Conservation (phyloP, 2,888 invertebrate species). For the Bibio marci region DNA sequence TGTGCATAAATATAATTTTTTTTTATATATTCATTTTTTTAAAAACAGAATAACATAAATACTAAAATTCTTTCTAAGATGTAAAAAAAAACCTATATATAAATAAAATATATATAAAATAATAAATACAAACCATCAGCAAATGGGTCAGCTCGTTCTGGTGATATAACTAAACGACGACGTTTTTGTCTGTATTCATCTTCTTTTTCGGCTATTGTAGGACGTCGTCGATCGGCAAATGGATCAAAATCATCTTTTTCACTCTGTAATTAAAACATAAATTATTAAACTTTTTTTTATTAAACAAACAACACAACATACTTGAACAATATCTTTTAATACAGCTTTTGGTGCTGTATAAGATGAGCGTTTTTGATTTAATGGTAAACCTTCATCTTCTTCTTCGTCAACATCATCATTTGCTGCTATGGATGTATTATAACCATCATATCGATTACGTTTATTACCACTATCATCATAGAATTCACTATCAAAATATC, state of each 20-base stretch:
- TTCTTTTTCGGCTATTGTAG: conserved; percentile 89
- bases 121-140: conserved; percentile 66
- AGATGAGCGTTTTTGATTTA: conserved; percentile 52
- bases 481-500: conserved; percentile 84
- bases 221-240: conserved; percentile 77
- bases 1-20: no score
- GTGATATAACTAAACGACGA: conserved; percentile 83
- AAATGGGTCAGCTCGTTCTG: conserved; percentile 93
- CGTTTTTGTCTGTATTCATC: conserved; percentile 90
- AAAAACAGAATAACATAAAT: no score
- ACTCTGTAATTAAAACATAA: conserved; percentile 35
- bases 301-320: conserved; percentile 24
- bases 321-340: conserved; percentile 79
- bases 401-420: conserved; percentile 94
- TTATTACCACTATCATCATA: conserved; percentile 45
- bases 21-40: no score
- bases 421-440: conserved; percentile 90
- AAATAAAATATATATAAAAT: no score
- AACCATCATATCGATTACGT: conserved; percentile 77
- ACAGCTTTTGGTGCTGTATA: conserved; percentile 77
- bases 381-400: conserved; percentile 53
- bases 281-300: conserved; percentile 5
- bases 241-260: conserved; percentile 82
- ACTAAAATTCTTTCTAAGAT: no score
- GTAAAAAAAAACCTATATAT: no score